A percentile compares a stretch with the other conserved stretches of the same genome.
Conservation (phyloP, 2,113 vertebrate genomes). For the Aviceda subcristata region DNA sequence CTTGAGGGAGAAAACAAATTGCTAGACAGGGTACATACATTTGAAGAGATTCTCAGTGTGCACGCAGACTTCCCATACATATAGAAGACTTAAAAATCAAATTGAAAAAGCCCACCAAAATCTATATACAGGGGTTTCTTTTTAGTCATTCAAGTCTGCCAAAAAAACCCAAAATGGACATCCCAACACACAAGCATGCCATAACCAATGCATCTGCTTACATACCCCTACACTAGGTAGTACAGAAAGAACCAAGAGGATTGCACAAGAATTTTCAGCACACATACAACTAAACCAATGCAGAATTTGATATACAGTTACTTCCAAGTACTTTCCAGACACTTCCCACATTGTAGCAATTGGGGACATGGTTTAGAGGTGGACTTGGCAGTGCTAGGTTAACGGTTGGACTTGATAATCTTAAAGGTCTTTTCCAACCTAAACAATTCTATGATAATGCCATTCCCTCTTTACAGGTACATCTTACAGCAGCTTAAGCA, state of each 20-base stretch:
- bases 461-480: neutral
- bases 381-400: too few relatives aligned
- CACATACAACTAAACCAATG: neutral
- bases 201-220: neutral
- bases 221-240: neutral
- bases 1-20: neutral
- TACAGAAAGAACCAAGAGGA: neutral
- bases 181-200: neutral
- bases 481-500: neutral
- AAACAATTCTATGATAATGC: too few relatives aligned
- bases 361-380: too few relatives aligned
- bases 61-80: neutral
- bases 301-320: neutral
- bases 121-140: neutral
- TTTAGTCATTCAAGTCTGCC: neutral
- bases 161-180: neutral
- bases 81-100: neutral
- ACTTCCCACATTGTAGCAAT: neutral
- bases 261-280: neutral
- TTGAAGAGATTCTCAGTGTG: neutral
- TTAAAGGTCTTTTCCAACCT: too few relatives aligned
- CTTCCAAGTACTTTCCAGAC: neutral
- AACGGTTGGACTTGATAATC: too few relatives aligned
- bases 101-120: neutral
- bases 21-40: neutral